Percentiles rank a stretch among this genome's conserved stretches.
phyloP scores from a whole-genome alignment of 2,797 vertebrate genomes.

The Chelidonichthys spinosus region DNA sequence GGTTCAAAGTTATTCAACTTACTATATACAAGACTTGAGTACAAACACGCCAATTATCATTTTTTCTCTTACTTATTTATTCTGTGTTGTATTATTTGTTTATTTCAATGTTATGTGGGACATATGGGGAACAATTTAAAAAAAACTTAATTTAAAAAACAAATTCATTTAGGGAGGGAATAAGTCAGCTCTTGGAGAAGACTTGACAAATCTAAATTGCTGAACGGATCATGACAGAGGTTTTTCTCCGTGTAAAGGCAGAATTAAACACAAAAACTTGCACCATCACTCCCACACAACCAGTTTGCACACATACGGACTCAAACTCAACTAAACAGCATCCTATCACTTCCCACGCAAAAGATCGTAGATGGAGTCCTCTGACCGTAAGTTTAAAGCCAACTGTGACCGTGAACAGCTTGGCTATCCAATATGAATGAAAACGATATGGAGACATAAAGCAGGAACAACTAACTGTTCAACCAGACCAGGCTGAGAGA shows the following conservation, averaged over 20 bases:
- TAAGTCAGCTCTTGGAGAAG: no score
- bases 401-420: neutral
- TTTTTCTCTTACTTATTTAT: neutral
- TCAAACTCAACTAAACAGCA: neutral
- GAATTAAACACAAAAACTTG: neutral
- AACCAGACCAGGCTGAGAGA: neutral
- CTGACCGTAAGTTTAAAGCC: no score
- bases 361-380: neutral
- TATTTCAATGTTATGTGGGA: neutral
- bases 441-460: neutral
- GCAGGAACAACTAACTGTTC: neutral
- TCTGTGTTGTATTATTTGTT: neutral
- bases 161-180: no score
- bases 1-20: no score
- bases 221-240: neutral
- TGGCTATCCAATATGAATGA: neutral
- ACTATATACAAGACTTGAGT: no score
- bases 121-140: neutral
- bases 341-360: neutral
- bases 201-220: neutral
- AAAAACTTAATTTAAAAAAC: no score
- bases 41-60: neutral
- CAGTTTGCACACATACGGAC: neutral
- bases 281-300: neutral
- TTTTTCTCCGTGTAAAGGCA: neutral